Evolutionary conservation across 2,797 vertebrate genomes (phyloP), one percentile per base, ranked within the genome.

Genomic region (Echiichthys vipera): DNA sequence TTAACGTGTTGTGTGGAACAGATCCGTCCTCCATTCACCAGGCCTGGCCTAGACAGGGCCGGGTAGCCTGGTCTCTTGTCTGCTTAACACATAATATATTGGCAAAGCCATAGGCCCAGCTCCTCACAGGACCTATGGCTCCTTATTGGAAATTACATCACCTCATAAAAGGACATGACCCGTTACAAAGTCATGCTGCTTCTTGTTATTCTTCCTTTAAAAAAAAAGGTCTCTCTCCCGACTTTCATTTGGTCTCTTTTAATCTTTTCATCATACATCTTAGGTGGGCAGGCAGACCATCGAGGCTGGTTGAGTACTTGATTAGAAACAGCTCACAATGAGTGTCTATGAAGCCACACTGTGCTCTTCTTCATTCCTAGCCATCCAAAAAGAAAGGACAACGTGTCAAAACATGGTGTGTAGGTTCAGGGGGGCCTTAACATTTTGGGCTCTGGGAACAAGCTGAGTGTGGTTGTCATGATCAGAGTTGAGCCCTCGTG

Each of bases 91-190:
- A 76, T 81, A 77, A 78, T 78, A 78, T 29, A 74, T 32, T 34
- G 65, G 65, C 49, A 65, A 32, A 30, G 49, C 49, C 49, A 39
- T 27, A 65, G 3, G 12, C 47, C 47, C 22, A 8, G 49, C 11
- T 64, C 66, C 82, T 80, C 57, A 45, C 43, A 37, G 34, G 74
- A 82, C 78, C 65, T 43, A 40, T 53, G 78, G 74, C 53, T 73
- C 78, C 81, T 85, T 89, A 90, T 76, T 90, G 84, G 76, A 82
- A 79, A 90, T 89, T 78, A 87, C 91, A 46, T 93, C 91, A 93
- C 67, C 77, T 86, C 69, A 6, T 87, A 83, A 90, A 89, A 82
- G 84, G 89, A 91, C 83, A 49, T 49, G 83, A 88, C 80, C 85
- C 80, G 56, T 81, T 87, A 74, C 74, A 81, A 77, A 88, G 56